phyloP scores from a whole-genome alignment of 2,797 vertebrate genomes.

The Pseudopleuronectes americanus region DNA sequence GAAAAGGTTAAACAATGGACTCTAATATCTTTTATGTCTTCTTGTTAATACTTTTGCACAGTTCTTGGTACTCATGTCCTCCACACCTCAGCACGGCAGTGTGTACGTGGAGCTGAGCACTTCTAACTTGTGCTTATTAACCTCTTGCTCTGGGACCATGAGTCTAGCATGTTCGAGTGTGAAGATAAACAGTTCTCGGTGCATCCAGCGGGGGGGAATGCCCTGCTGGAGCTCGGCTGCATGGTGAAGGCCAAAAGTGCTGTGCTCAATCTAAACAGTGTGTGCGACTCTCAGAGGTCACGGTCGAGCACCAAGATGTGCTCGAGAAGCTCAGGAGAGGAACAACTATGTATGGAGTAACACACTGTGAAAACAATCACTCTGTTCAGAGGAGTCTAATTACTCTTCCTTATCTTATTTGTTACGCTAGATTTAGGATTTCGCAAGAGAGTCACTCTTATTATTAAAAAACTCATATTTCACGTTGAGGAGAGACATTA shows the following conservation, averaged over 20 bases:
- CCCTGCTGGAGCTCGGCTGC: constrained; percentile 61
- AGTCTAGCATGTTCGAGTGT: constrained; percentile 61
- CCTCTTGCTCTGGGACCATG: constrained; percentile 55
- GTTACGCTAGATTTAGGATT: constrained; percentile 35
- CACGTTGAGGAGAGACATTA: constrained; percentile 20
- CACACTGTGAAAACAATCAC: constrained; percentile 42
- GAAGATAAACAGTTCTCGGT: constrained; percentile 76
- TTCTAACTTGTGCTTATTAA: constrained; percentile 61
- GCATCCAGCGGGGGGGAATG: constrained; percentile 56
- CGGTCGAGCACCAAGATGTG: constrained; percentile 41
- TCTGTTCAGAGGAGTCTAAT: constrained; percentile 49
- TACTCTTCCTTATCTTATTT: constrained; percentile 43
- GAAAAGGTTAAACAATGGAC: constrained; percentile 28
- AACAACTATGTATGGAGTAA: constrained; percentile 10
- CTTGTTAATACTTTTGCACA: constrained; percentile 2
- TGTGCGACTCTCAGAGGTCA: constrained; percentile 58
- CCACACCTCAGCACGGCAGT: constrained; percentile 30
- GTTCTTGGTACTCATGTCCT: constrained; percentile 11
- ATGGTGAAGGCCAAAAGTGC: constrained; percentile 76
- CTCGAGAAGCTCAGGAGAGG: constrained; percentile 5
- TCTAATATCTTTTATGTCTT: constrained; percentile 15
- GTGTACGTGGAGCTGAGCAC: constrained; percentile 51
- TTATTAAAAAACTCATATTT: constrained; percentile 30
- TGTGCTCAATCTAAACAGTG: constrained; percentile 73
- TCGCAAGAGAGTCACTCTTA: constrained; percentile 7